Evolutionary conservation across 2,797 vertebrate genomes (phyloP).

Genomic region (Pseudocheirus occidentalis): DNA sequence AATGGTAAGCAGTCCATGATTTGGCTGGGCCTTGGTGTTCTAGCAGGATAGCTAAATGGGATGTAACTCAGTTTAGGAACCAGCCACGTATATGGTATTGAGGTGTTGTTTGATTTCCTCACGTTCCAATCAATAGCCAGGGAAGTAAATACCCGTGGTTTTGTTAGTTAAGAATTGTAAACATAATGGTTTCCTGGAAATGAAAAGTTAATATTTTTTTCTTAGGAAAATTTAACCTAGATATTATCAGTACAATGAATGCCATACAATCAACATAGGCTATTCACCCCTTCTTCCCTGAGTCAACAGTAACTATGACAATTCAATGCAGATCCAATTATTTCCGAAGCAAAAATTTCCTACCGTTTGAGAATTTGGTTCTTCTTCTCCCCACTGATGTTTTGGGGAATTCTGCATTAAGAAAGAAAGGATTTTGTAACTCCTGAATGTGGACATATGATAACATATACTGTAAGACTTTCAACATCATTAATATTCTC

Average conservation of each 20-base stretch:
- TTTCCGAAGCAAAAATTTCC: conserved; percentile 63
- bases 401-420: conserved; percentile 88
- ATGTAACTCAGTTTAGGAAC: not conserved
- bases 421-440: conserved; percentile 68
- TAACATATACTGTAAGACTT: conserved; percentile 2
- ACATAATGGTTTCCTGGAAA: not conserved
- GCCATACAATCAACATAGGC: not conserved
- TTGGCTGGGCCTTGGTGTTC: not conserved
- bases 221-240: not conserved
- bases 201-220: not conserved
- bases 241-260: not conserved
- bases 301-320: conserved; percentile 8
- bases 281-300: not conserved
- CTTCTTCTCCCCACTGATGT: conserved; percentile 90
- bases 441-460: conserved; percentile 36
- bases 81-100: not conserved
- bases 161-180: not conserved
- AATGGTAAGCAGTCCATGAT: not conserved
- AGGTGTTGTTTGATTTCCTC: not conserved
- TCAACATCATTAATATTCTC: conserved; percentile 4
- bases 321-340: not conserved
- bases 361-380: conserved; percentile 88
- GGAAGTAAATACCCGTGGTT: not conserved
- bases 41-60: not conserved
- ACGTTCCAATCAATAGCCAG: not conserved